A percentile compares a stretch with the other conserved stretches of the same genome.
Evolutionary conservation across 2,888 invertebrate species (phyloP).

Genomic region (Drosophila mimetica): DNA sequence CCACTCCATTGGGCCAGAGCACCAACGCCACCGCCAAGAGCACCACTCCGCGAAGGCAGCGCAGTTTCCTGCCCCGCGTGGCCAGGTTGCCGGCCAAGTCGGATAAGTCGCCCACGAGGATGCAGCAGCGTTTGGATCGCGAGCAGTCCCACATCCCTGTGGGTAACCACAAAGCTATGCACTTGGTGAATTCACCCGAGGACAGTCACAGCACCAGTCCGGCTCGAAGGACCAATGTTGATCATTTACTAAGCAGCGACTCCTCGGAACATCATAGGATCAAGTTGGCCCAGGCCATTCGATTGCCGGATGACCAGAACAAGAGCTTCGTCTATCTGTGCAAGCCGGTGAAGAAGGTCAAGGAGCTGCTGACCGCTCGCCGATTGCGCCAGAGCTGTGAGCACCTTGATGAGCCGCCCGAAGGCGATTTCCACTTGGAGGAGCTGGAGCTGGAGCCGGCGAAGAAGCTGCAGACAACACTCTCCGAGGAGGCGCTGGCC

Average conservation of each 20-base stretch:
- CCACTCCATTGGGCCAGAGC: background rate
- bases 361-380: slow-evolving; percentile 60
- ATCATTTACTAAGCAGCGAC: background rate
- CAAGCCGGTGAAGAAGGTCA: slow-evolving; percentile 54
- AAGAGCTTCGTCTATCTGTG: slow-evolving; percentile 65
- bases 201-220: slow-evolving; percentile 24
- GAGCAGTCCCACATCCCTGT: background rate
- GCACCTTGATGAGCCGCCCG: background rate
- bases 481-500: slow-evolving; percentile 1
- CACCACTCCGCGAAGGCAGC: background rate
- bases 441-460: background rate
- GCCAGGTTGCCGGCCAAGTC: slow-evolving; percentile 23
- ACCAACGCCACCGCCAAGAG: background rate
- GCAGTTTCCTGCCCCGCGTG: slow-evolving; percentile 55
- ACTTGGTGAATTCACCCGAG: slow-evolving; percentile 6
- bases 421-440: background rate
- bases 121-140: background rate
- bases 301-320: slow-evolving; percentile 47
- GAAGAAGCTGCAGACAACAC: slow-evolving; percentile 33
- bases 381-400: slow-evolving; percentile 55
- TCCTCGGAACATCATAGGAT: slow-evolving; percentile 32
- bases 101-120: slow-evolving; percentile 3
- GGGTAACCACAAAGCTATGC: background rate
- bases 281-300: slow-evolving; percentile 33
- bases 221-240: background rate